Evolutionary conservation across 64 coral and sea anemone species (phyloP).

Genomic region (Cladopsammia gracilis): DNA sequence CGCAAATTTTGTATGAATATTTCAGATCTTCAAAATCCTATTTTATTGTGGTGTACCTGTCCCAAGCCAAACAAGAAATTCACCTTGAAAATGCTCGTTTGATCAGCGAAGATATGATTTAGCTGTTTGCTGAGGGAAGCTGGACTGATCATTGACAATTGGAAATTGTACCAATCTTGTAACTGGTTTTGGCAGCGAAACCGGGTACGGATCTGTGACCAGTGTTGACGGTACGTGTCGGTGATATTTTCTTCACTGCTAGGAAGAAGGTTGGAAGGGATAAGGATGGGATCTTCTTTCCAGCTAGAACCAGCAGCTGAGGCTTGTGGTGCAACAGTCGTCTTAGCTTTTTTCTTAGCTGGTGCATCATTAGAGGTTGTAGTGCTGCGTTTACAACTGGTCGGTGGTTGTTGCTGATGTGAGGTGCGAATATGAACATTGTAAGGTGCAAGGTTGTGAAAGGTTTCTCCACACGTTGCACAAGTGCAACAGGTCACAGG

Average conservation of each 20-base stretch:
- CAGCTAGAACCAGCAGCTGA: background rate
- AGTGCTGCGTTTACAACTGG: background rate
- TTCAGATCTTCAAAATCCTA: too few relatives aligned
- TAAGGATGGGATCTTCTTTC: background rate
- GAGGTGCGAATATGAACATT: background rate
- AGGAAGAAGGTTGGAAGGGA: background rate
- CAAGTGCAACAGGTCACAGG: too few relatives aligned
- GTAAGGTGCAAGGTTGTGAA: background rate
- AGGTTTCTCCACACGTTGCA: too few relatives aligned
- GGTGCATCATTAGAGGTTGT: background rate
- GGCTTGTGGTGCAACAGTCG: too few relatives aligned
- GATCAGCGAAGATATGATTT: background rate
- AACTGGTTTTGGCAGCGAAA: background rate
- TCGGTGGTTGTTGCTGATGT: background rate
- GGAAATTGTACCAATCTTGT: conserved; percentile 38
- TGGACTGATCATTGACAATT: background rate
- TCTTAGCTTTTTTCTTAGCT: background rate
- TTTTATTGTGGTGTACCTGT: too few relatives aligned
- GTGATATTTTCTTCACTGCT: background rate
- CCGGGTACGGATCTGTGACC: background rate
- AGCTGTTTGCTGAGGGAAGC: background rate
- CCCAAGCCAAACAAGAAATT: too few relatives aligned
- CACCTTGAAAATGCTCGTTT: background rate
- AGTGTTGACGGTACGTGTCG: background rate
- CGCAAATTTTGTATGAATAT: too few relatives aligned